These are phyloP conservation scores for Lepidurus apus DNA, from an alignment of 1,140 invertebrate genomes.

Conservation along the genomic window DNA sequence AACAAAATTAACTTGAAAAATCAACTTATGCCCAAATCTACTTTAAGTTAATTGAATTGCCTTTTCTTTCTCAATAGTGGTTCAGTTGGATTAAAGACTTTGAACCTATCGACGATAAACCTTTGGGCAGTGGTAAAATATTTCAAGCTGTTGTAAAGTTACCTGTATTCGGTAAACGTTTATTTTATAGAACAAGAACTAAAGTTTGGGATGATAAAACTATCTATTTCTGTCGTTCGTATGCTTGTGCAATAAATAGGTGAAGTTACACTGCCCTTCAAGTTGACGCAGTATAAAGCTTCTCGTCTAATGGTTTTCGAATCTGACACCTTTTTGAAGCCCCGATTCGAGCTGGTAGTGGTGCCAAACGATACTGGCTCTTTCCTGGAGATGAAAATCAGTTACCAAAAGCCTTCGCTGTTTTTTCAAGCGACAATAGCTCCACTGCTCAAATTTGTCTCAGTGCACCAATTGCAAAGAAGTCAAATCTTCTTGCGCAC, in stretches of 20 bases:
- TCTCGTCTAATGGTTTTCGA: conserved; percentile 4
- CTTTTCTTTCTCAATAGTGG: background rate
- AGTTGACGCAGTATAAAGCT: background rate
- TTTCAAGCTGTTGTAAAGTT: background rate
- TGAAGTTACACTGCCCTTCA: background rate
- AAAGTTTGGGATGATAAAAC: background rate
- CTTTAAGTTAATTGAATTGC: too few species aligned
- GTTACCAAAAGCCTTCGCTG: background rate
- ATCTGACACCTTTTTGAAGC: background rate
- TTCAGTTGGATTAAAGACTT: background rate
- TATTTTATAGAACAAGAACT: background rate
- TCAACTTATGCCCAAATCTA: background rate
- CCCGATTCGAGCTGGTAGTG: background rate
- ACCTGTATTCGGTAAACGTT: background rate
- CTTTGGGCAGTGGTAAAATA: background rate
- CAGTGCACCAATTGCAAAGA: background rate
- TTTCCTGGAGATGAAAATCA: background rate
- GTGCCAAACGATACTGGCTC: background rate
- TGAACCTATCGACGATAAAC: background rate
- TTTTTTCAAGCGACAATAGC: background rate
- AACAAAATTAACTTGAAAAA: background rate
- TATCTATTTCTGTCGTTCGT: too few species aligned
- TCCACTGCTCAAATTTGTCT: background rate
- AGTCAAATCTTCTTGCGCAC: background rate
- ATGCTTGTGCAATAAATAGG: background rate